Evolutionary conservation across 2,888 invertebrate species (phyloP).

Genomic region (Micropterix aruncella): DNA sequence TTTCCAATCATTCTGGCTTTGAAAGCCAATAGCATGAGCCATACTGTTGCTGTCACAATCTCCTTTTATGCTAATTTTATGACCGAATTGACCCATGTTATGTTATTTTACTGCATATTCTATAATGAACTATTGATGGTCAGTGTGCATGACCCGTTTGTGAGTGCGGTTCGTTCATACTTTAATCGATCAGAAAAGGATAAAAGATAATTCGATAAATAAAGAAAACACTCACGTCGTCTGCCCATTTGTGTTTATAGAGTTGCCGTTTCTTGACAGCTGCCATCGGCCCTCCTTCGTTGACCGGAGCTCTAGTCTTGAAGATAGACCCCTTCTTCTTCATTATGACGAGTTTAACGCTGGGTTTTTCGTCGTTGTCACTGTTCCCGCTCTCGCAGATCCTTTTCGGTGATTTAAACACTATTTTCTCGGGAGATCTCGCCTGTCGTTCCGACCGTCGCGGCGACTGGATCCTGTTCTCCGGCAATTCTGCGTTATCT

Average conservation of each 20-base stretch:
- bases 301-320: constrained; percentile 63
- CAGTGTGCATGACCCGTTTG: too few relatives aligned
- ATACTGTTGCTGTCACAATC: too few relatives aligned
- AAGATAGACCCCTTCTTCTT: constrained; percentile 85
- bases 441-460: constrained; percentile 27
- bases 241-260: constrained; percentile 84
- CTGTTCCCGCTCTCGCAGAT: constrained; percentile 23
- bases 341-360: constrained; percentile 57
- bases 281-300: constrained; percentile 42
- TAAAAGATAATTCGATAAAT: background rate
- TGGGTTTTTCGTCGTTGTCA: constrained; percentile 33
- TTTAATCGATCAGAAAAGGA: too few relatives aligned
- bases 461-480: constrained; percentile 19
- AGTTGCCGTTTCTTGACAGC: constrained; percentile 64
- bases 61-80: too few relatives aligned
- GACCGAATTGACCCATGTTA: too few relatives aligned
- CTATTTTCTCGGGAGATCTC: constrained; percentile 30
- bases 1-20: too few relatives aligned
- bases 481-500: constrained; percentile 14
- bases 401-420: constrained; percentile 31
- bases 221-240: constrained; percentile 39
- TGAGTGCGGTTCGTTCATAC: too few relatives aligned
- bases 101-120: too few relatives aligned
- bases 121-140: too few relatives aligned
- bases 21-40: too few relatives aligned